Conservation (phyloP, 1,140 invertebrate genomes). For the Arctopsyche grandis region DNA sequence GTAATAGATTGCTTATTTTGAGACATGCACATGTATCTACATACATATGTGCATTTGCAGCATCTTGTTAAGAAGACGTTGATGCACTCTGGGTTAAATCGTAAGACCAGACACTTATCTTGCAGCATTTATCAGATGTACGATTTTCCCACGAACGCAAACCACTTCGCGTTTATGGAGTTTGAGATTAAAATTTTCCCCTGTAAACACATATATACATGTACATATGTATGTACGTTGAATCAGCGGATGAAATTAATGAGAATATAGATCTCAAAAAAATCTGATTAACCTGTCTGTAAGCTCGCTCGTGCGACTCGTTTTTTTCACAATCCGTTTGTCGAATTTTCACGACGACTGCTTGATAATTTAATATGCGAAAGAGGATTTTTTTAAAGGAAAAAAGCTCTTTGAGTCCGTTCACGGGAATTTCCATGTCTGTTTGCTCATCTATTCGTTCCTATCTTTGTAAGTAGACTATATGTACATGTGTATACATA, state of each 20-base stretch:
- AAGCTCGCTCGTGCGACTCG: background rate
- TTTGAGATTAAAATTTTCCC: no score
- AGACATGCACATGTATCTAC: no score
- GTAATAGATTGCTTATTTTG: no score
- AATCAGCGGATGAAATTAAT: background rate
- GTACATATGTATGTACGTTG: no score
- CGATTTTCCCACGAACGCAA: no score
- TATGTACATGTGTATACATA: background rate
- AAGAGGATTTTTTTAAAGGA: constrained; percentile 39
- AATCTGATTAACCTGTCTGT: constrained; percentile 14
- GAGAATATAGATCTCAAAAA: background rate
- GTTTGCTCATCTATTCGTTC: constrained; percentile 6
- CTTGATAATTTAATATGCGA: constrained; percentile 52
- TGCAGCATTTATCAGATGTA: constrained; percentile 48
- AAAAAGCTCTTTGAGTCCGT: constrained; percentile 5
- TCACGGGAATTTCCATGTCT: background rate
- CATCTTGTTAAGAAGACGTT: constrained; percentile 32
- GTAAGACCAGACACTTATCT: background rate
- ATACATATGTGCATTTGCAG: no score
- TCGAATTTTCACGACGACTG: background rate
- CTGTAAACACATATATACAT: no score
- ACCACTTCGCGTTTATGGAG: no score
- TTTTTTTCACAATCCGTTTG: constrained; percentile 14
- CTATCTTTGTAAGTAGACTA: background rate
- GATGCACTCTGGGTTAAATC: background rate